A percentile compares a stretch with the other conserved stretches of the same genome.
Evolutionary conservation across 2,113 vertebrate genomes (phyloP).

Genomic region (Platysternon megacephalum): DNA sequence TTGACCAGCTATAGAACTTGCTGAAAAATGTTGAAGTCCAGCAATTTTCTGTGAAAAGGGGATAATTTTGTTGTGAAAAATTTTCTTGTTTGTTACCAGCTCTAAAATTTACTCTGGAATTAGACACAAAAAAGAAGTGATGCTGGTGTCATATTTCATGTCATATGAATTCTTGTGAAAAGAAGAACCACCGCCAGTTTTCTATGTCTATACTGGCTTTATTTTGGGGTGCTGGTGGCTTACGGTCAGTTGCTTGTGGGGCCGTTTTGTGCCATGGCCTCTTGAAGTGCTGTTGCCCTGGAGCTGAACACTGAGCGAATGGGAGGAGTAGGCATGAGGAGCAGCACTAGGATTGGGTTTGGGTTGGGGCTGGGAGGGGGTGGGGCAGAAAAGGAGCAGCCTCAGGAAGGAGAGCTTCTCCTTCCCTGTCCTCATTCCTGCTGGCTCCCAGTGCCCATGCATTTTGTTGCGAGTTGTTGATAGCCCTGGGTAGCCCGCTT

Average conservation of each 20-base stretch:
- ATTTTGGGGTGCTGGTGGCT: background rate
- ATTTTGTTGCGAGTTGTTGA: background rate
- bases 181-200: background rate
- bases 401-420: background rate
- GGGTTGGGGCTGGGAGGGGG: background rate
- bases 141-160: background rate
- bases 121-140: background rate
- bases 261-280: background rate
- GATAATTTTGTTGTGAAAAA: background rate
- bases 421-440: background rate
- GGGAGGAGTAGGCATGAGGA: background rate
- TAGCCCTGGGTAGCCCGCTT: background rate
- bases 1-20: background rate
- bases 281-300: background rate
- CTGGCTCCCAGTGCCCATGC: background rate
- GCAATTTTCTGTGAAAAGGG: background rate
- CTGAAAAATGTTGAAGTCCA: background rate
- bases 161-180: background rate
- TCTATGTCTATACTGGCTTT: fast-evolving
- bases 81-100: background rate
- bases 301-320: background rate
- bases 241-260: background rate
- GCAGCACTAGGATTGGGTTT: background rate
- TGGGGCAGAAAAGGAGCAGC: background rate
- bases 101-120: background rate